Evolutionary conservation across 2,113 vertebrate species (phyloP), one percentile per base, ranked within the genome.

Genomic region (Cyprinus carpio): DNA sequence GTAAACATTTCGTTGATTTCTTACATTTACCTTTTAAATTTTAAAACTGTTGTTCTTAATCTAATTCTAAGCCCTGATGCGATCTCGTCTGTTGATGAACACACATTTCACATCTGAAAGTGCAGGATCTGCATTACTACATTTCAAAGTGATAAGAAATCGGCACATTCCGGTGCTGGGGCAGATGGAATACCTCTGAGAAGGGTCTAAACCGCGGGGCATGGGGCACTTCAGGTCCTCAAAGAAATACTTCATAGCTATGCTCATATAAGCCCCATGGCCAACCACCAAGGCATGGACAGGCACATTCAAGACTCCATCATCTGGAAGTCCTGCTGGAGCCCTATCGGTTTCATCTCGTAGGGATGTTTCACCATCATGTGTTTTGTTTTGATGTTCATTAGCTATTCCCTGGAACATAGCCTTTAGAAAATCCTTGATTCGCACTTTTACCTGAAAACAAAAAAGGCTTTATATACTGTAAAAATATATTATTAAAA

Each of bases 181-280:
- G 86, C 96, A 97, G 37, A 97, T 91, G 12, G 96, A 95, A 43
- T 93, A 94, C 79, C 96, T 65, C 5, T 95, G 94, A 0, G 92
- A 90, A 88, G 91, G 91, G 81, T 94, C 93, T 67, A 91, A 87
- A 27, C 91, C 69, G 0, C n/a, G 65, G 40, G 96, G 96, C 34
- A 96, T 84, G 58, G 92, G 71, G 89, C 97, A 97, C 4, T 76
- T 76, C 6, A 98, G 91, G 84, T 98, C 95, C 16, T 95, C 95
- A 86, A 98, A 93, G 62, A 99, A 95, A 93, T 97, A 96, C 62
- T 87, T 90, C 67, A 97, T 83, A 25, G 93, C 94, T 88, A 93
- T 95, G n/a, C 93, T 94, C 95, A 99, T 96, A 91, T 95, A 96
- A 11, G 95, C 96, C 1, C 97, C 97, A 0, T 99, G 98, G 89